phyloP scores from a whole-genome alignment of 1,140 invertebrate genomes.

The Ips nitidus region DNA sequence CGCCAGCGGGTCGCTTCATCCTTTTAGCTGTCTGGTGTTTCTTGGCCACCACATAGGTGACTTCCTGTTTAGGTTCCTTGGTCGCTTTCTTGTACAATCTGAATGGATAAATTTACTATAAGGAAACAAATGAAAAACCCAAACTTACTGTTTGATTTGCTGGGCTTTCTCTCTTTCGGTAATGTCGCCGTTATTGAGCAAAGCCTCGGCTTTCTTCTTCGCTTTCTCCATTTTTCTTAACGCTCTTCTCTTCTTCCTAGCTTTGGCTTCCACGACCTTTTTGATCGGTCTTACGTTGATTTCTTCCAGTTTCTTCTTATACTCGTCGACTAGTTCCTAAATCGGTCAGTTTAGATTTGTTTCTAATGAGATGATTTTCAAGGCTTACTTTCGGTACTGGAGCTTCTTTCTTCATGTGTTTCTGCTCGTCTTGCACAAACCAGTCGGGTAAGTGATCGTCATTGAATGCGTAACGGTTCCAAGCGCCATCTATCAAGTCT shows the following conservation, averaged over 20 bases:
- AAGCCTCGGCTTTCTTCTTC: conserved; percentile 91
- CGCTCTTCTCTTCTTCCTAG: conserved; percentile 91
- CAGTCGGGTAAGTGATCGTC: conserved; percentile 92
- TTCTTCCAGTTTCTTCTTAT: conserved; percentile 76
- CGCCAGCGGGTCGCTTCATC: conserved; percentile 76
- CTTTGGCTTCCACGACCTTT: conserved; percentile 98
- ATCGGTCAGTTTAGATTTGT: conserved; percentile 6
- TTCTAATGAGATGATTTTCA: too few relatives aligned
- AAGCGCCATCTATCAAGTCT: conserved; percentile 83
- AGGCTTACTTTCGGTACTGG: conserved; percentile 74
- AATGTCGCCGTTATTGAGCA: conserved; percentile 89
- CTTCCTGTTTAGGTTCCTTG: conserved; percentile 80
- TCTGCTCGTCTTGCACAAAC: conserved; percentile 94
- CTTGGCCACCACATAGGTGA: conserved; percentile 94
- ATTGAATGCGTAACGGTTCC: conserved; percentile 88
- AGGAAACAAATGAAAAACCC: neutral
- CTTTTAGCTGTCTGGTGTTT: conserved; percentile 80
- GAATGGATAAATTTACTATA: conserved; percentile 39
- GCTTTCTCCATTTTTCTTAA: conserved; percentile 86
- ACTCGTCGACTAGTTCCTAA: conserved; percentile 70
- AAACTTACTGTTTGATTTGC: conserved; percentile 82
- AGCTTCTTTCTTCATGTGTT: conserved; percentile 79
- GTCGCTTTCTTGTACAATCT: conserved; percentile 93
- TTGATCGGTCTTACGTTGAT: conserved; percentile 95
- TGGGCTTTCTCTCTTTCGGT: conserved; percentile 88